A percentile compares a stretch with the other conserved stretches of the same genome.
These are phyloP conservation scores for Sebastolobus alascanus DNA, from an alignment of 2,797 vertebrate species.

Conservation along the genomic window DNA sequence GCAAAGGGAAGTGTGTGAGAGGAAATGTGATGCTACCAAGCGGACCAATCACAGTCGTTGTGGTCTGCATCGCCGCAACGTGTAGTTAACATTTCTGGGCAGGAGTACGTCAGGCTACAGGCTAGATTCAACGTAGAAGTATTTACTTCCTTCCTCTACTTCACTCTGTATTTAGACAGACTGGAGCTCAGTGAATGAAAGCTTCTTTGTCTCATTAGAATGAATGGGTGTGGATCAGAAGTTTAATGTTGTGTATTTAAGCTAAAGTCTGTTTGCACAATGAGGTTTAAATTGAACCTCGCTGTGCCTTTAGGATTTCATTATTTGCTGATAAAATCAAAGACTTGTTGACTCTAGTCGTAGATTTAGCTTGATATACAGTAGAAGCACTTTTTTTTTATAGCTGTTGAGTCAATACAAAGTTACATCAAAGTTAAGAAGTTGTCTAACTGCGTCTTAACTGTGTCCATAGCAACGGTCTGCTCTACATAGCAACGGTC, in stretches of 20 bases:
- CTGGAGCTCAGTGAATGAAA: not conserved
- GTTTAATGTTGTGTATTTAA: constrained; percentile 14
- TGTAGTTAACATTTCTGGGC: no score
- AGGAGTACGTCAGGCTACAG: no score
- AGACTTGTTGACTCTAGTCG: not conserved
- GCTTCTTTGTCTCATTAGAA: not conserved
- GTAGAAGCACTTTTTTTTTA: not conserved
- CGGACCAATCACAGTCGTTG: no score
- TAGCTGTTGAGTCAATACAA: not conserved
- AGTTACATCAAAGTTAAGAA: not conserved
- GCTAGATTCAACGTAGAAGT: no score
- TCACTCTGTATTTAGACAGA: not conserved
- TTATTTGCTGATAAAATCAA: not conserved
- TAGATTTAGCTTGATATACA: not conserved
- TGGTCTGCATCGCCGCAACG: no score
- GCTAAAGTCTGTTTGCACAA: constrained; percentile 7
- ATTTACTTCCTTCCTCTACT: not conserved
- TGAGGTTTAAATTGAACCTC: not conserved
- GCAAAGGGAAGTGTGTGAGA: not conserved
- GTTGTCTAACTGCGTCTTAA: not conserved
- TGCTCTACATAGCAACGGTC: no score
- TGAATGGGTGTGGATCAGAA: constrained; percentile 2
- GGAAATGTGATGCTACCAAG: no score
- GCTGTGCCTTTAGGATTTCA: not conserved
- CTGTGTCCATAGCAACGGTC: no score